Conservation (phyloP, 2,113 vertebrate species). For the Corynorhinus townsendii region DNA sequence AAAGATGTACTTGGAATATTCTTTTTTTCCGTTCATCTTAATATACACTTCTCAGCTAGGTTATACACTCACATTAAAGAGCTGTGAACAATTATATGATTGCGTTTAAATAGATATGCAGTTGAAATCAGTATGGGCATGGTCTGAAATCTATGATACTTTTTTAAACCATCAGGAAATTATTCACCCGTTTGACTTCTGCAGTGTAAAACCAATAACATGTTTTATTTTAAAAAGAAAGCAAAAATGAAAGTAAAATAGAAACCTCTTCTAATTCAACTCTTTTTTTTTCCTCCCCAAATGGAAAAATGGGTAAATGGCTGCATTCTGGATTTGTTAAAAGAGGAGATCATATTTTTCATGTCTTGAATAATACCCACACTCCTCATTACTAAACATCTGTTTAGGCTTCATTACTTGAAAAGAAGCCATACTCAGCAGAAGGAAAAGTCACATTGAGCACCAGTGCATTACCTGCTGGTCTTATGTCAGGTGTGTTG, state of each 20-base stretch:
- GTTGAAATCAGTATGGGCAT: conserved; percentile 1
- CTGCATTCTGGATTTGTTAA: not conserved
- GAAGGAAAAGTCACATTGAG: not conserved
- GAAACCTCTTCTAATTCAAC: not conserved
- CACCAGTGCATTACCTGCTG: not conserved
- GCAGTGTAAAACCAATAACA: not conserved
- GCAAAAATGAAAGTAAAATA: not conserved
- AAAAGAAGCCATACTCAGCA: not conserved
- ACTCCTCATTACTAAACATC: not conserved
- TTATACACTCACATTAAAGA: not conserved
- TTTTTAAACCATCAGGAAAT: not conserved
- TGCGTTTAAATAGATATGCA: not conserved
- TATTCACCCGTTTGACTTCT: not conserved
- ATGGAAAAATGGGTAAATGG: conserved; percentile 4
- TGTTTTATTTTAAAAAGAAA: conserved; percentile 21
- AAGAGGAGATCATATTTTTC: not conserved
- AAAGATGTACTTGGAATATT: conserved; percentile 22
- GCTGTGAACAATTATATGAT: not conserved
- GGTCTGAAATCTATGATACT: not conserved
- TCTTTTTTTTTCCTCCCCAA: not conserved
- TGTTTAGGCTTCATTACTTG: not conserved
- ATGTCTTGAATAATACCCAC: not conserved
- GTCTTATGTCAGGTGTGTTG: not conserved
- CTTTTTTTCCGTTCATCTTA: not conserved
- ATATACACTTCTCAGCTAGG: not conserved